Evolutionary conservation across 2,888 invertebrate species (phyloP), one percentile per base, ranked within the genome.

Genomic region (Schrankia costaestrigalis): DNA sequence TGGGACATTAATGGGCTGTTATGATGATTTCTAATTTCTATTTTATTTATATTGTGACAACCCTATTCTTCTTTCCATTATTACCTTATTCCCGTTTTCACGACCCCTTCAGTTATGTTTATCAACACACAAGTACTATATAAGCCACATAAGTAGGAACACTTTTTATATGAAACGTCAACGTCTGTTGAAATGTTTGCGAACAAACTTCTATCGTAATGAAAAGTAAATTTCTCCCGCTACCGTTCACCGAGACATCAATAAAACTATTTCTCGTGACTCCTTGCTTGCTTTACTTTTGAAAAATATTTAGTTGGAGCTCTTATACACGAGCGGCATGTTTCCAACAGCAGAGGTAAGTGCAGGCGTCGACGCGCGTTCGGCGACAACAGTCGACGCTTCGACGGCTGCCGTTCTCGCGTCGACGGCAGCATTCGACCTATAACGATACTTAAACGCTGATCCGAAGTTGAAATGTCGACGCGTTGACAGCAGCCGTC

Each of bases 141-240:
- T 24, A 29, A 41, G 21, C 17, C 32, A 41, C 31, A 32, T 33
- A 43, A 46, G 40, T 38, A 35, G 36, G 34, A 15, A 27, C 50
- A 50, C 57, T 56, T 56, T 57, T 56, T 58, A 38, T 54, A 26
- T 35, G 41, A 38, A 26, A 37, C 36, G 31, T 18, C 38, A 60
- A 56, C 62, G 67, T 73, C 61, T 70, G 71, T 71, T 64, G 74
- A 73, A 74, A 66, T 79, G 74, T 81, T 81, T 81, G 76, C 66
- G 60, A 66, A 72, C 76, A 78, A 80, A 79, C 80, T 79, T 75
- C 66, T 67, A 63, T 72, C 65, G 78, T 79, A 81, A 81, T 83
- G 81, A 79, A 82, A 82, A 81, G 82, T 81, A 83, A 83, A 83
- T 79, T 80, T 63, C 53, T 50, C 42, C 39, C 56, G 61, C 52